Percentiles rank a stretch among this genome's conserved stretches.
Evolutionary conservation across 2,888 invertebrate genomes (phyloP).

Genomic region (Phlogophora meticulosa): DNA sequence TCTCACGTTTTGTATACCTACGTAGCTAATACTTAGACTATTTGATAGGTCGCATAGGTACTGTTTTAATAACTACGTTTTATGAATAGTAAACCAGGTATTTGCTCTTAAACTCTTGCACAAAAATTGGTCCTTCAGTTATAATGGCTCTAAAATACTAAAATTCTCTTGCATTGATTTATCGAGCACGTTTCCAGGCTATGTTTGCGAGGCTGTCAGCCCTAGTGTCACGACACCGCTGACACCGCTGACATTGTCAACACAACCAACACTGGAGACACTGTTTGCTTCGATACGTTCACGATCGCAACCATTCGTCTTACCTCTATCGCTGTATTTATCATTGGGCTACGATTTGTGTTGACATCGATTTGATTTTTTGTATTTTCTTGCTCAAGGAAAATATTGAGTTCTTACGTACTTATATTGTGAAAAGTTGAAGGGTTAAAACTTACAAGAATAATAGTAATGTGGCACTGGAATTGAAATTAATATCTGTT

Average conservation of each 20-base stretch:
- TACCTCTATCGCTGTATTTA: slow-evolving; percentile 64
- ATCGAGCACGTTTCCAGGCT: not conserved
- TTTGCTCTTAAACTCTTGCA: no score
- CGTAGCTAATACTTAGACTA: not conserved
- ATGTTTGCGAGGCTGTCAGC: slow-evolving; percentile 27
- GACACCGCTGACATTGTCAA: slow-evolving; percentile 11
- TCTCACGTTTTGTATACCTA: not conserved
- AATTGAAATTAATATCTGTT: not conserved
- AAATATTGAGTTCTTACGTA: slow-evolving; percentile 10
- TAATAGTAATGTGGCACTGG: not conserved
- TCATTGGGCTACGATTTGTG: slow-evolving; percentile 62
- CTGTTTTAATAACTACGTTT: not conserved
- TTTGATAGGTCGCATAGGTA: not conserved
- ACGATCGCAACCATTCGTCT: slow-evolving; percentile 63
- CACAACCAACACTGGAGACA: not conserved
- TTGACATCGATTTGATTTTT: slow-evolving; percentile 46
- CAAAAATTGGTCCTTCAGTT: not conserved
- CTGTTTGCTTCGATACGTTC: slow-evolving; percentile 45
- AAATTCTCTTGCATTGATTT: not conserved
- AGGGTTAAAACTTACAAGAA: not conserved
- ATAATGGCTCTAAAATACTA: not conserved
- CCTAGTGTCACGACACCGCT: slow-evolving; percentile 26
- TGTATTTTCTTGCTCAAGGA: slow-evolving; percentile 20
- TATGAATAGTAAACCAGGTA: not conserved
- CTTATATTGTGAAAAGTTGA: not conserved